Conservation (phyloP, 2,888 invertebrate genomes). For the Drosophila aldrichi region DNA sequence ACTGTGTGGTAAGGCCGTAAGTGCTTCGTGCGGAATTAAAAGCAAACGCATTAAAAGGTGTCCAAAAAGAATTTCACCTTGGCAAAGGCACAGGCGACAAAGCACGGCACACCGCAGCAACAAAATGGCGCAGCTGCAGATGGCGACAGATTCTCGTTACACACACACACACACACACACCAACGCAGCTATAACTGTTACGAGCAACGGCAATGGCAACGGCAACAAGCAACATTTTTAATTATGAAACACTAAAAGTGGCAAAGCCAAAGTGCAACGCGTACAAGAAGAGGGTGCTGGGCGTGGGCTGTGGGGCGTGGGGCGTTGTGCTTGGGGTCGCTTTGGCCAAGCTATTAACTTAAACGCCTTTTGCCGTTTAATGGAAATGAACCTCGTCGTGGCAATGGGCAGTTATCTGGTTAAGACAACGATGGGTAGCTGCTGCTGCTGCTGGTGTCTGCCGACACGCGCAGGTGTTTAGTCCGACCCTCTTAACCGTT, state of each 20-base stretch:
- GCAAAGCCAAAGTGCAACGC: slow-evolving; percentile 79
- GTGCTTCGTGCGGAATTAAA: slow-evolving; percentile 76
- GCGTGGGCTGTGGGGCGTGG: not conserved
- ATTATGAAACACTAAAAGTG: slow-evolving; percentile 85
- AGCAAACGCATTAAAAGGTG: slow-evolving; percentile 80
- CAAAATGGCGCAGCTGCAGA: slow-evolving; percentile 76
- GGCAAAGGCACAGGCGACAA: slow-evolving; percentile 49
- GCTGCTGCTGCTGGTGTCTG: not conserved
- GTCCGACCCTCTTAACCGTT: slow-evolving; percentile 52
- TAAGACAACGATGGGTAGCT: slow-evolving; percentile 64
- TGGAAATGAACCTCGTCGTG: slow-evolving; percentile 79
- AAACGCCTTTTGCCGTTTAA: slow-evolving; percentile 84
- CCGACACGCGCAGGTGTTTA: slow-evolving; percentile 63
- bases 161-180: slow-evolving; percentile 19
- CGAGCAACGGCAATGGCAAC: slow-evolving; percentile 28
- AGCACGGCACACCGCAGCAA: slow-evolving; percentile 30
- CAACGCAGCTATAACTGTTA: slow-evolving; percentile 20
- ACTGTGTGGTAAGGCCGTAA: slow-evolving; percentile 62
- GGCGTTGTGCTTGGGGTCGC: slow-evolving; percentile 36
- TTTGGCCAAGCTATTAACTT: slow-evolving; percentile 81
- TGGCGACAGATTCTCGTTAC: slow-evolving; percentile 54
- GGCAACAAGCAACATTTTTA: slow-evolving; percentile 82
- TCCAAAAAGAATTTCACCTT: slow-evolving; percentile 78
- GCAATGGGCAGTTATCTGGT: slow-evolving; percentile 78
- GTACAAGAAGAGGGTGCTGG: slow-evolving; percentile 41